phyloP scores from a whole-genome alignment of 2,888 invertebrate species.

The Lordiphosa fenestrarum region DNA sequence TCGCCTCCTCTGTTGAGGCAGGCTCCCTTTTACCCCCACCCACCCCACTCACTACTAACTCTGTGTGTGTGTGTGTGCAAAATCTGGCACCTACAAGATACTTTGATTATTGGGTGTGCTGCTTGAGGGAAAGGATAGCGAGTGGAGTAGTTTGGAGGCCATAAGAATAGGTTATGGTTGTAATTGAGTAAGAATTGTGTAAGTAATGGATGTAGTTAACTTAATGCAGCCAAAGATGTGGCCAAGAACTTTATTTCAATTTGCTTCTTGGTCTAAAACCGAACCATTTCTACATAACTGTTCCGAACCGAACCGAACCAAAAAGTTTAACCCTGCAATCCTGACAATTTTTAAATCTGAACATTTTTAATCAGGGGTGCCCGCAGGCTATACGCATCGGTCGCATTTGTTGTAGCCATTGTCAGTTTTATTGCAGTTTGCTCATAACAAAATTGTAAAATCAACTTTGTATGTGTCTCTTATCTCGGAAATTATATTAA shows the following conservation, averaged over 20 bases:
- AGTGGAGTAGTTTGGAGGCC: constrained; percentile 3
- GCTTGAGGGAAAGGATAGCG: constrained; percentile 8
- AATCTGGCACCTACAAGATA: constrained; percentile 45
- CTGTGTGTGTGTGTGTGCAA: constrained; percentile 21
- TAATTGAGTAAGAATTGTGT: constrained; percentile 7
- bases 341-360: too few species aligned
- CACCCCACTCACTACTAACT: neutral
- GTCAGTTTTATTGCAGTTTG: too few species aligned
- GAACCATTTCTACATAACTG: too few species aligned
- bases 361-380: too few species aligned
- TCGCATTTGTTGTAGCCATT: too few species aligned
- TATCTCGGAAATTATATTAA: too few species aligned
- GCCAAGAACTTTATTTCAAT: constrained; percentile 1
- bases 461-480: too few species aligned
- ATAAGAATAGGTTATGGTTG: constrained; percentile 6
- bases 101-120: constrained; percentile 44
- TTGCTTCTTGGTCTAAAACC: too few species aligned
- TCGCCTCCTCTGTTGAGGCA: constrained; percentile 19
- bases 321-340: too few species aligned
- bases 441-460: too few species aligned
- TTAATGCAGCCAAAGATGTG: neutral
- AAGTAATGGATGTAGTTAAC: constrained; percentile 9
- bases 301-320: too few species aligned
- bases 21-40: constrained; percentile 4
- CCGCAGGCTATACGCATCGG: too few species aligned